Base-by-base conservation (phyloP, 2,888 invertebrate species). In the Pharmacophagus antenor region DNA sequence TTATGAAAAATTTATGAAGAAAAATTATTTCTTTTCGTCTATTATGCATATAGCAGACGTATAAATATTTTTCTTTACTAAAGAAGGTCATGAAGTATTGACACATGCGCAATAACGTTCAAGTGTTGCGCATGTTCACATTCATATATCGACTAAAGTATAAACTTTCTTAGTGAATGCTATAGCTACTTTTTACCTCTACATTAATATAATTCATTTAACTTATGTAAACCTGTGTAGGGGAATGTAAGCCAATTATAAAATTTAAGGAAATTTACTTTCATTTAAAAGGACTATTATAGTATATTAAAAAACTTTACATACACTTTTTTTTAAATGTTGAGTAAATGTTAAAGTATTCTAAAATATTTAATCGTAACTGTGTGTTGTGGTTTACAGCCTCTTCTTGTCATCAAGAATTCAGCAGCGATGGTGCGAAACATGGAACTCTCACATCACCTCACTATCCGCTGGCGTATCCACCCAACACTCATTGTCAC, bases 371-470 rank as follows among this genome's bases (percentile, higher is more conserved):
- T 31, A 15, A 31, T 12, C 3, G 10, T 0, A 12, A 31, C 31
- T 10, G 10, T 68, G 67, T 10, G 25, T 47, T 52, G 72, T 76
- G 78, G 70, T 72, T 94, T 94, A 54, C 92, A 95, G 95, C 94
- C 62, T 94, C 95, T 63, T 94, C 94, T 66, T 96, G 96, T 82
- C 95, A 95, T 79, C 93, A 94, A 76, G 92, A 94, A 60, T 95
- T 95, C 77, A 95, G 93, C 85, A 96, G 97, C 73, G 95, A 95
- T 74, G 92, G 93, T 55, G 92, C 93, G 60, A 96, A 95, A 85
- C 95, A 95, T 67, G 98, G 98, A 27, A 94, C 94, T 27, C 94
- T 98, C 70, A 94, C 94, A 49, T 96, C 97, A 56, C 97, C 96
- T 20, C 95, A 95, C 76, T 97, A 95, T 82, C 96, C 95, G n/a